A percentile compares a stretch with the other conserved stretches of the same genome.
Evolutionary conservation across 1,140 invertebrate genomes (phyloP).

Genomic region (Drosophila orosa): DNA sequence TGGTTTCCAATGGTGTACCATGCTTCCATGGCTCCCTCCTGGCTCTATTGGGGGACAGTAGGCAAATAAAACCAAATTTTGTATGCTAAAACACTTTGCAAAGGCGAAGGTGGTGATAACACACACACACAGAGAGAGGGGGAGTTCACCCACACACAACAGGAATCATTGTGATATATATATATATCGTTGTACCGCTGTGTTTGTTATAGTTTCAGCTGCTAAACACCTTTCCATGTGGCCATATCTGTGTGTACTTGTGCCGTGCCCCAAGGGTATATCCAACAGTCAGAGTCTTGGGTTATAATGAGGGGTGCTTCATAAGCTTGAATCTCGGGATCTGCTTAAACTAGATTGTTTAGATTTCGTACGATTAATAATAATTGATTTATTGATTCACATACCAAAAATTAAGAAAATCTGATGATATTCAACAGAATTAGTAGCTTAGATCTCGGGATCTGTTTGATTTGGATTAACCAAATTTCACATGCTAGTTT

Average conservation of each 20-base stretch:
- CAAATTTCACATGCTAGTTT: not conserved
- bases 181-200: conserved; percentile 1
- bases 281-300: not conserved
- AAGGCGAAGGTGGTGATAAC: conserved; percentile 40
- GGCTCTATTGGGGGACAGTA: conserved; percentile 33
- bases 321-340: not conserved
- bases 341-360: accelerated
- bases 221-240: conserved; percentile 60
- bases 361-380: not conserved
- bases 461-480: not conserved
- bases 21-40: conserved; percentile 1
- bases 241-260: conserved; percentile 20
- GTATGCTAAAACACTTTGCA: conserved; percentile 82
- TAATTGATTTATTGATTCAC: not conserved
- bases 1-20: conserved; percentile 1
- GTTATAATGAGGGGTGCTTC: not conserved
- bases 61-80: conserved; percentile 81
- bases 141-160: conserved; percentile 55
- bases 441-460: not conserved
- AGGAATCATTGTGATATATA: conserved; percentile 35
- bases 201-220: conserved; percentile 78
- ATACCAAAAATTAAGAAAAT: not conserved
- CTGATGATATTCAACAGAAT: not conserved
- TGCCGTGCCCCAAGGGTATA: conserved; percentile 8
- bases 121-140: conserved; percentile 1